These are phyloP conservation scores for Ectropis grisescens DNA, from an alignment of 1,140 invertebrate genomes.

Conservation along the genomic window DNA sequence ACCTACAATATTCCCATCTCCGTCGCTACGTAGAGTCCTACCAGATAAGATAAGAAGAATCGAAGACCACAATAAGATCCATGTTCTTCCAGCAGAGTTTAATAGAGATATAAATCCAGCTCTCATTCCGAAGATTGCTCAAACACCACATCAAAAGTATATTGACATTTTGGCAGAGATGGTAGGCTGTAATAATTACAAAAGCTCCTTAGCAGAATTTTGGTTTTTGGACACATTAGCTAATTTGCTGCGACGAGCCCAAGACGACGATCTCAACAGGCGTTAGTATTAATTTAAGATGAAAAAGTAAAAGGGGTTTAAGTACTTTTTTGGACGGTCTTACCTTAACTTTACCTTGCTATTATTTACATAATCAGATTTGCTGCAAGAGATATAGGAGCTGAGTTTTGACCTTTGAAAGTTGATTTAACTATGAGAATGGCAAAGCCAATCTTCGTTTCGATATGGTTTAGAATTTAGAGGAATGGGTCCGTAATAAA, in stretches of 20 bases:
- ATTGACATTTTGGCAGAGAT: conserved; percentile 40
- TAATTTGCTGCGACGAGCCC: conserved; percentile 42
- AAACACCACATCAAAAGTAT: conserved; percentile 34
- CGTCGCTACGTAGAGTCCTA: conserved; percentile 32
- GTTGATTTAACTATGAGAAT: too few relatives aligned
- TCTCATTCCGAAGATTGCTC: conserved; percentile 35
- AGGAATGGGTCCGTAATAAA: too few relatives aligned
- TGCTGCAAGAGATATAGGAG: too few relatives aligned
- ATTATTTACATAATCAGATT: too few relatives aligned
- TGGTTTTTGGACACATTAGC: conserved; percentile 59
- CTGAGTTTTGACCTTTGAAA: too few relatives aligned
- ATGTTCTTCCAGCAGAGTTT: conserved; percentile 43
- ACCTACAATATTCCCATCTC: conserved; percentile 35
- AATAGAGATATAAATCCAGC: conserved; percentile 36
- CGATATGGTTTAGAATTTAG: too few relatives aligned
- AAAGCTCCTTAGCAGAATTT: conserved; percentile 41
- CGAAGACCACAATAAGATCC: conserved; percentile 33
- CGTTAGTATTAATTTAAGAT: too few relatives aligned
- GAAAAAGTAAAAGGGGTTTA: too few relatives aligned
- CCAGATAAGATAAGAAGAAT: conserved; percentile 34
- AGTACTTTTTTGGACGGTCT: too few relatives aligned
- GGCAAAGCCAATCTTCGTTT: too few relatives aligned
- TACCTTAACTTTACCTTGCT: too few relatives aligned
- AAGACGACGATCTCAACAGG: conserved; percentile 36
- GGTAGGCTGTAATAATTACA: conserved; percentile 40